A percentile compares a stretch with the other conserved stretches of the same genome.
Evolutionary conservation across 2,888 invertebrate genomes (phyloP).

Genomic region (Caradrina clavipalpis): DNA sequence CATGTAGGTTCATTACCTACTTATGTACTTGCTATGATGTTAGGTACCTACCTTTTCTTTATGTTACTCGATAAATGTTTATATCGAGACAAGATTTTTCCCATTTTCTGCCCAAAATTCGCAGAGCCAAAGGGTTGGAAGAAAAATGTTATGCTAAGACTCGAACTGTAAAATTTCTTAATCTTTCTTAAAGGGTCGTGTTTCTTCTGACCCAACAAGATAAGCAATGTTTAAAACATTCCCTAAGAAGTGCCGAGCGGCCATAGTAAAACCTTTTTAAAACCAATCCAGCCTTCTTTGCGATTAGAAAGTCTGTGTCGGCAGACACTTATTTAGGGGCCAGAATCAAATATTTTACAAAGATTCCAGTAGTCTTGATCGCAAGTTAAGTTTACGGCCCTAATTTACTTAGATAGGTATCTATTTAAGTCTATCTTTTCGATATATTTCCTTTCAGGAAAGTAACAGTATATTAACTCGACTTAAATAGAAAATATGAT

Average conservation of each 20-base stretch:
- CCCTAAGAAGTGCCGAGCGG: constrained; percentile 23
- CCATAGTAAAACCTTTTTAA: constrained; percentile 24
- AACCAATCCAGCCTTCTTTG: constrained; percentile 21
- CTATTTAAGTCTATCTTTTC: background rate
- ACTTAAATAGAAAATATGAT: constrained; percentile 44
- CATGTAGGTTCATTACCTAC: background rate
- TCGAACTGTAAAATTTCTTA: constrained; percentile 7
- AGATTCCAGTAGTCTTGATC: background rate
- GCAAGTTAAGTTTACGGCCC: background rate
- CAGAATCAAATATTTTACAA: background rate
- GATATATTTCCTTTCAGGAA: constrained; percentile 1
- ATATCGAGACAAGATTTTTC: background rate
- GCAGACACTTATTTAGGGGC: background rate
- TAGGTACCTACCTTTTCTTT: background rate
- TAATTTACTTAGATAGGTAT: background rate
- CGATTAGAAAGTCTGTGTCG: constrained; percentile 29
- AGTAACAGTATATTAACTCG: constrained; percentile 23
- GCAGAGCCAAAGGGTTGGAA: background rate
- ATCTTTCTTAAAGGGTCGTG: constrained; percentile 35
- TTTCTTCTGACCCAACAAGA: constrained; percentile 26
- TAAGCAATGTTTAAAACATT: constrained; percentile 51
- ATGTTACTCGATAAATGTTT: background rate
- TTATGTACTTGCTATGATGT: background rate
- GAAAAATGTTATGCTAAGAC: background rate
- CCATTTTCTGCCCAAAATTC: background rate